Percentiles rank a stretch among this genome's conserved stretches.
Evolutionary conservation across 2,113 vertebrate species (phyloP).

Genomic region (Lophochroa leadbeateri): DNA sequence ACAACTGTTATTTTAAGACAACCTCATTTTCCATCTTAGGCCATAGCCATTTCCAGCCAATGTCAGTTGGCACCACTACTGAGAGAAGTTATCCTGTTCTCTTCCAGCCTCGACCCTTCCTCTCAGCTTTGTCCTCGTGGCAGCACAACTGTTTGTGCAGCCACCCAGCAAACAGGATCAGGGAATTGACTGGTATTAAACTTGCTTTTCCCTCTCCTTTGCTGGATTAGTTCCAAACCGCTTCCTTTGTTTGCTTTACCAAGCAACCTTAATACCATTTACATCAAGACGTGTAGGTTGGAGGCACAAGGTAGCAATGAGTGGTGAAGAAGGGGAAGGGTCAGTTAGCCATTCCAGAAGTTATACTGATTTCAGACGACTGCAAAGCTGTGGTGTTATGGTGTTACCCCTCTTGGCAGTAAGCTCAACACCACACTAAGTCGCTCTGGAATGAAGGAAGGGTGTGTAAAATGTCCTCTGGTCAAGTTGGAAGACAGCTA

Average conservation of each 20-base stretch:
- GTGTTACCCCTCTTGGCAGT: neutral
- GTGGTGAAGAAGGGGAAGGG: neutral
- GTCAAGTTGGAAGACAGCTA: neutral
- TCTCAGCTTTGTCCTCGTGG: neutral
- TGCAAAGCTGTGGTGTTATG: neutral
- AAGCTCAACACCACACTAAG: rapidly evolving
- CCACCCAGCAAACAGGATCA: rapidly evolving
- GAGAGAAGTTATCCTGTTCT: neutral
- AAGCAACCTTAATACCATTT: neutral
- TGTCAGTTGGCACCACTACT: neutral
- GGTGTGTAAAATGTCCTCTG: neutral
- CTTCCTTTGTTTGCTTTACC: neutral
- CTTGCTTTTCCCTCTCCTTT: neutral
- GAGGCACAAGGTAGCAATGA: neutral
- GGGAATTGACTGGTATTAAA: neutral
- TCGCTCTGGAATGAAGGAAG: neutral
- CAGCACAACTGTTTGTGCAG: neutral
- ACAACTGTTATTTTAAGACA: constrained; percentile 5
- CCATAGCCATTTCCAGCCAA: neutral
- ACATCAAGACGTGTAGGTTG: neutral
- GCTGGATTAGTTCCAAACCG: neutral
- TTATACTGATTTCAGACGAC: neutral
- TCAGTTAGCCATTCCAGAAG: neutral
- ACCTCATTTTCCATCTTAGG: constrained; percentile 10
- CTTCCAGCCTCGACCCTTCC: neutral